Conservation (phyloP, 37 sponge, comb jelly and placozoan species). For the Amphimedon queenslandica region DNA sequence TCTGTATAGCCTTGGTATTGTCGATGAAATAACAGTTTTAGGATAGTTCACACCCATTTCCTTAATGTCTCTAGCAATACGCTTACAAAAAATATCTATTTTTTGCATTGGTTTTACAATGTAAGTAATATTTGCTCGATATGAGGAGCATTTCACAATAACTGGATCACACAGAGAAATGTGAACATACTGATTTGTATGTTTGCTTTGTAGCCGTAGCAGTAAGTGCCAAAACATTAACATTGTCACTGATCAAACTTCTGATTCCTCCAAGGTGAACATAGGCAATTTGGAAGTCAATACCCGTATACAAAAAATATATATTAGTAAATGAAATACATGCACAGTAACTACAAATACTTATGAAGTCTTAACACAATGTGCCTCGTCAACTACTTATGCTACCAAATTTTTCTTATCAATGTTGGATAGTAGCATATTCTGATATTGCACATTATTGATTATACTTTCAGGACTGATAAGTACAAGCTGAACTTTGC, state of each 20-base stretch:
- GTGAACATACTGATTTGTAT: too few species aligned
- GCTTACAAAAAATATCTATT: too few species aligned
- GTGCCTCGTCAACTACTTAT: background rate
- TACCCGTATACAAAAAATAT: background rate
- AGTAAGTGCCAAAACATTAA: background rate
- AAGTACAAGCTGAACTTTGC: slow-evolving; percentile 30
- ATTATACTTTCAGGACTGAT: slow-evolving; percentile 47
- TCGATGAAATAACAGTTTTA: too few species aligned
- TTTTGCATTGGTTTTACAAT: too few species aligned
- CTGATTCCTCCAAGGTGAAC: background rate
- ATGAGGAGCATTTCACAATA: too few species aligned
- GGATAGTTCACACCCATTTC: too few species aligned
- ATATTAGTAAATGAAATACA: too few species aligned
- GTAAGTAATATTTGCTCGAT: too few species aligned
- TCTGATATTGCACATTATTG: slow-evolving; percentile 9
- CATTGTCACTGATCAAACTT: background rate
- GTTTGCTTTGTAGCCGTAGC: background rate
- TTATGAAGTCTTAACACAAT: background rate
- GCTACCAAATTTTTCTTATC: slow-evolving; percentile 16
- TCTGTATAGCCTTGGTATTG: too few species aligned
- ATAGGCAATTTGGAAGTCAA: background rate
- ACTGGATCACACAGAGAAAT: too few species aligned
- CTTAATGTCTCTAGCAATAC: too few species aligned
- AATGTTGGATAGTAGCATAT: slow-evolving; percentile 31
- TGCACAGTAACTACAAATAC: background rate